phyloP scores from a whole-genome alignment of 2,888 invertebrate genomes.

The Lasioglossum morio region DNA sequence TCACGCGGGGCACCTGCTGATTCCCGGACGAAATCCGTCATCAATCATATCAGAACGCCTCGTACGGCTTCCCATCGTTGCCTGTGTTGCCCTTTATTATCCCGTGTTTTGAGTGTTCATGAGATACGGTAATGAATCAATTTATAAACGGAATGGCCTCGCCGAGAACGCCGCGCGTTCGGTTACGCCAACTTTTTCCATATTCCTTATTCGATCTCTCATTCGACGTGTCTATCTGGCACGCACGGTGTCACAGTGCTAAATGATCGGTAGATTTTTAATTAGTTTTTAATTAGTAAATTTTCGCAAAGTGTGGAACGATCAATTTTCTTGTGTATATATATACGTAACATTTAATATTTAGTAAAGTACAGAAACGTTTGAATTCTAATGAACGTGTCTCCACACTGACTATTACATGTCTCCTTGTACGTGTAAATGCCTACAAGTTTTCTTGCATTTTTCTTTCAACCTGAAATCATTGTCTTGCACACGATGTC shows the following conservation, averaged over 20 bases:
- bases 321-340: too few relatives aligned
- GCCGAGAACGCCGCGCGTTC: neutral
- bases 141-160: constrained; percentile 38
- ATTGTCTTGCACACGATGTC: too few relatives aligned
- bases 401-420: too few relatives aligned
- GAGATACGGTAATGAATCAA: constrained; percentile 45
- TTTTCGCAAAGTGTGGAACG: neutral
- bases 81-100: constrained; percentile 40
- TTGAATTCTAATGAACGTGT: too few relatives aligned
- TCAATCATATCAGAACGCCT: constrained; percentile 76
- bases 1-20: constrained; percentile 77
- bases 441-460: too few relatives aligned
- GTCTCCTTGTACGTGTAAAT: too few relatives aligned
- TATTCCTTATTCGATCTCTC: neutral
- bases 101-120: constrained; percentile 24
- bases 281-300: neutral
- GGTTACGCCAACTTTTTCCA: neutral
- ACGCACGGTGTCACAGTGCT: neutral
- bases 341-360: too few relatives aligned
- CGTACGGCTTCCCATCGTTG: constrained; percentile 54
- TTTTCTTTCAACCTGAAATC: too few relatives aligned
- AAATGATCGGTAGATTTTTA: constrained; percentile 2
- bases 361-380: too few relatives aligned
- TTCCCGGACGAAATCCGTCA: constrained; percentile 75
- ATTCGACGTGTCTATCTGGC: neutral